Conservation (phyloP, 2,888 invertebrate genomes). For the Nomada lathburiana region DNA sequence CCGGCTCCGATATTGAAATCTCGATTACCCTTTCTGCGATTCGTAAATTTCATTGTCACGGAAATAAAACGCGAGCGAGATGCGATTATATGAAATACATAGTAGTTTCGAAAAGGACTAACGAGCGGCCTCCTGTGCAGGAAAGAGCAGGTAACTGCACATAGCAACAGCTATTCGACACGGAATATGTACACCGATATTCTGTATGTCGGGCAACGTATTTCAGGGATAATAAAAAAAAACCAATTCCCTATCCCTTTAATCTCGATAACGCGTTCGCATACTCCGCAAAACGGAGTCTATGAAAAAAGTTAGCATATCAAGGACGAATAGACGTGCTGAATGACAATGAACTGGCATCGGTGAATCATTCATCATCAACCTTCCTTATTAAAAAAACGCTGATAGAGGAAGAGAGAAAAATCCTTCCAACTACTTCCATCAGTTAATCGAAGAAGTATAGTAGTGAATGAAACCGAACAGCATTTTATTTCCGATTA, state of each 20-base stretch:
- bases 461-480: conserved; percentile 1
- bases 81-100: not conserved
- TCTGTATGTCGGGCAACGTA: not conserved
- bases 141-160: conserved; percentile 27
- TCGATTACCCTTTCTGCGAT: not conserved
- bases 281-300: conserved; percentile 17
- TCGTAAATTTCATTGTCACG: conserved; percentile 17
- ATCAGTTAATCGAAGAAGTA: conserved; percentile 8
- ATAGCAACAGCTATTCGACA: conserved; percentile 40
- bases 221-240: not conserved
- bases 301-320: conserved; percentile 18
- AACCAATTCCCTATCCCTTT: conserved; percentile 11
- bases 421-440: not conserved
- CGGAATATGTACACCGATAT: not conserved
- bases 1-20: not conserved
- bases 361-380: not conserved
- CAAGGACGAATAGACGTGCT: conserved; percentile 20
- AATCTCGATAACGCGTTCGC: not conserved
- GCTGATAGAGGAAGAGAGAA: no score
- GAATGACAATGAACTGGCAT: conserved; percentile 13
- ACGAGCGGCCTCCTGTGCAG: not conserved
- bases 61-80: not conserved
- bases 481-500: conserved; percentile 1
- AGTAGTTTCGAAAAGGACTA: not conserved
- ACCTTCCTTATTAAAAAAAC: not conserved